Evolutionary conservation across 2,888 invertebrate genomes (phyloP).

Genomic region (Synergus laeviventris): DNA sequence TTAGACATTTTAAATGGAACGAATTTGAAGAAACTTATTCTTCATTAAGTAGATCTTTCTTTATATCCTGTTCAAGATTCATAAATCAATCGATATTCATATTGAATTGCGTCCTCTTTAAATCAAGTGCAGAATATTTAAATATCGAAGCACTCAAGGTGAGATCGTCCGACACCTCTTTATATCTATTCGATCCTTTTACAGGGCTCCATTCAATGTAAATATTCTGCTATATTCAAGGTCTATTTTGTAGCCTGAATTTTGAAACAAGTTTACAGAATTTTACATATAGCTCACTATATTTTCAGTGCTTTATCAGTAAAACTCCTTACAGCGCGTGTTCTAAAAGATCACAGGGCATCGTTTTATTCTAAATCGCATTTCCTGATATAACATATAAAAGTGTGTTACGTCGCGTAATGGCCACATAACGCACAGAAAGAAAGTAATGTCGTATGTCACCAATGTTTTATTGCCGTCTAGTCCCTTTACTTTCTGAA

Average conservation of each 20-base stretch:
- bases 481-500: too few species aligned
- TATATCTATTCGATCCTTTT: slow-evolving; percentile 7
- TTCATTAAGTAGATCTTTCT: background rate
- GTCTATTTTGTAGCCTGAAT: background rate
- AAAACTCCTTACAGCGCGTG: background rate
- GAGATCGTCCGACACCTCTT: background rate
- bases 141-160: slow-evolving; percentile 3
- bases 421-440: too few species aligned
- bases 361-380: background rate
- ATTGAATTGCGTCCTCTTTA: background rate
- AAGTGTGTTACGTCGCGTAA: too few species aligned
- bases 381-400: background rate
- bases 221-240: background rate
- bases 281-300: background rate
- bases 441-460: too few species aligned
- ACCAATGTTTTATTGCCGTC: too few species aligned
- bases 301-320: background rate
- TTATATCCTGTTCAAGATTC: background rate
- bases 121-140: background rate
- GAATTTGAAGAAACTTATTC: background rate
- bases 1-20: background rate
- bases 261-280: background rate
- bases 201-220: background rate
- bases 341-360: background rate
- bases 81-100: background rate